Evolutionary conservation across 2,888 invertebrate genomes (phyloP), one percentile per base, ranked within the genome.

Genomic region (Lottia gigantea): DNA sequence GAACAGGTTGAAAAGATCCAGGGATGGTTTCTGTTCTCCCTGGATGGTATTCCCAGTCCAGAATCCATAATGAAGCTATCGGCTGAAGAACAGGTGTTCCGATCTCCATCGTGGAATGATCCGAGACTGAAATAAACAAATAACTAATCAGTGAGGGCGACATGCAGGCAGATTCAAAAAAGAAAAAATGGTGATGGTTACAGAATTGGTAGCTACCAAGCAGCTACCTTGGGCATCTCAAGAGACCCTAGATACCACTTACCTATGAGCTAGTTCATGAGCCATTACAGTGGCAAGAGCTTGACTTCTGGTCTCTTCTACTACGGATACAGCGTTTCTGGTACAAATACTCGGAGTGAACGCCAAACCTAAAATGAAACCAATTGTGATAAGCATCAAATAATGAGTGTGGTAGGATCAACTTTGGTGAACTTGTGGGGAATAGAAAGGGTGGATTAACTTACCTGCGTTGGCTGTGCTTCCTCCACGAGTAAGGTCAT

Each of bases 1-100:
- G 70, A 66, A 47, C 70, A 70, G 14, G 61, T 16, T 12, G 70
- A 70, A 62, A 70, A 70, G 31, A 46, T 46, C 70, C 70, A 70
- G 26, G 70, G 70, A 40, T 70, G 55, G 19, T 65, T 46, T 25
- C 62, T 62, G n/a, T 62, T 62, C 23, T n/a, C 26, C n/a, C 66
- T 62, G 66, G 45, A 40, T n/a, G 70, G 70, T 16, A 70, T 66
- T 8, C 64, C 63, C 49, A 70, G 47, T 26, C 62, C 62, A 0
- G 70, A 46, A 16, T 66, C 63, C 70, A 70, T 70, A 40, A 70
- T 62, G 62, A 55, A 55, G n/a, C 62, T 70, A 62, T 45, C 62
- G 8, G 46, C 25, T 47, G 63, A 62, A 7, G 40, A 47, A 46
- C 70, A 70, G n/a, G n/a, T 15, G 40, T 70, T 70, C 47, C 46